Percentiles rank a stretch among this genome's conserved stretches.
phyloP scores from a whole-genome alignment of 2,888 invertebrate species.

The Orthonychiurus folsomi region DNA sequence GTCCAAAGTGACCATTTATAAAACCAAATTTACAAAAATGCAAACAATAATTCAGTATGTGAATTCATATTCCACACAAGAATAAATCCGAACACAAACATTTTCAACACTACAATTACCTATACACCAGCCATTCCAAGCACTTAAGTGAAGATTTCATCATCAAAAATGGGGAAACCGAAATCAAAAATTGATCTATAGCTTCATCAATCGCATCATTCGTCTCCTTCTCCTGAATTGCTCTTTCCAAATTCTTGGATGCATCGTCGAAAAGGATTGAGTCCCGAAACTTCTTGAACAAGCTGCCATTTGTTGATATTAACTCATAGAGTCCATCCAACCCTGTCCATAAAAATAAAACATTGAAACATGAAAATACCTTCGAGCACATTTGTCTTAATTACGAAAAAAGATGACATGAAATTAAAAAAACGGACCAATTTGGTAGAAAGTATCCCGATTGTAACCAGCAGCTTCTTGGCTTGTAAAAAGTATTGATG shows the following conservation, averaged over 20 bases:
- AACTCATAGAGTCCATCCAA: conserved; percentile 75
- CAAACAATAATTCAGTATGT: no score
- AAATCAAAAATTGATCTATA: conserved; percentile 68
- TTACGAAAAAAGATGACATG: no score
- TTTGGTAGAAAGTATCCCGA: conserved; percentile 71
- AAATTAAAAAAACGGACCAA: conserved; percentile 61
- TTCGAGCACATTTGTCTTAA: neutral
- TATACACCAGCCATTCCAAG: conserved; percentile 87
- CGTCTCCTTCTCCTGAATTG: conserved; percentile 61
- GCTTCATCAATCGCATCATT: conserved; percentile 66
- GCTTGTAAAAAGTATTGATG: conserved; percentile 79
- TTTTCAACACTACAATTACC: conserved; percentile 44
- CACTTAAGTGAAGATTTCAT: conserved; percentile 78
- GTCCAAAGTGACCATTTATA: conserved; percentile 5
- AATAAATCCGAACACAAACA: no score
- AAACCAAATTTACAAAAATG: no score
- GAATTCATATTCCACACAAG: no score
- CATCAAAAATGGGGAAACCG: conserved; percentile 80
- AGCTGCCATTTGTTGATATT: conserved; percentile 56
- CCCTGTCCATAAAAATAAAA: conserved; percentile 45
- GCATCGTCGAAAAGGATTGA: conserved; percentile 64
- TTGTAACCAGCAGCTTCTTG: conserved; percentile 82
- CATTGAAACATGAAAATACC: neutral
- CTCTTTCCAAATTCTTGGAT: conserved; percentile 70
- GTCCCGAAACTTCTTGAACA: conserved; percentile 62